Base-by-base conservation (phyloP, 2,797 vertebrate genomes). In the Eulemur rubriventer region DNA sequence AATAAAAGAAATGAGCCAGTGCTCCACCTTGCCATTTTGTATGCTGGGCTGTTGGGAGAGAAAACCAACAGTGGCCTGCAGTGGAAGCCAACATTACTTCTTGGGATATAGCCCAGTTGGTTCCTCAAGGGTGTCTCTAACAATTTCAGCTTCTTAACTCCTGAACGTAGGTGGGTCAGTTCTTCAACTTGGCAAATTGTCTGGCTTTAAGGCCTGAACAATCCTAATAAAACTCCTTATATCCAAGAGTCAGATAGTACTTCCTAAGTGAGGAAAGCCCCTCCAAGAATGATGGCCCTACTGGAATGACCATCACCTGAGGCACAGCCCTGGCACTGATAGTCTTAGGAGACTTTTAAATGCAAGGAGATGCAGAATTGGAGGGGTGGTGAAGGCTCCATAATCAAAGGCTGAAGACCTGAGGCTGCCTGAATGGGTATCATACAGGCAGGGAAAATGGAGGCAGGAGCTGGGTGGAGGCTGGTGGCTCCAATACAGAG, bases 131-230 rank as follows among this genome's bases (percentile, higher is more conserved):
- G 35, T 80, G 35, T 63, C 92, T 96, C 67, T 12, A 70, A 86
- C 73, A 94, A 92, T 76, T 50, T 65, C 1, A 55, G 38, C 46
- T 67, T 82, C 69, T 46, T 52, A 88, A 73, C 48, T 82, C 43
- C 76, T 75, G 55, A 67, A 50, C 55, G 41, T 83, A 83, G 50
- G 76, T 76, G 22, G 48, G 70, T 69, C 76, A 38, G 41, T 81
- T 89, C 69, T 92, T 96, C 81, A 95, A 24, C 30, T 69, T 90
- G 95, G 91, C 46, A 70, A 52, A 79, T 70, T 67, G 75, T 33
- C 35, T 83, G 59, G 48, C 61, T 82, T 78, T 7, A 1, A 26
- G 69, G 33, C 79, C 81, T 50, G 46, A 93, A 73, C 17, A 35
- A 50, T 75, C 79, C 33, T 89, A 92, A 69, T 89, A 95, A 92